Percentiles rank a stretch among this genome's conserved stretches.
Conservation (phyloP, 2,888 invertebrate species). For the Cancer borealis region DNA sequence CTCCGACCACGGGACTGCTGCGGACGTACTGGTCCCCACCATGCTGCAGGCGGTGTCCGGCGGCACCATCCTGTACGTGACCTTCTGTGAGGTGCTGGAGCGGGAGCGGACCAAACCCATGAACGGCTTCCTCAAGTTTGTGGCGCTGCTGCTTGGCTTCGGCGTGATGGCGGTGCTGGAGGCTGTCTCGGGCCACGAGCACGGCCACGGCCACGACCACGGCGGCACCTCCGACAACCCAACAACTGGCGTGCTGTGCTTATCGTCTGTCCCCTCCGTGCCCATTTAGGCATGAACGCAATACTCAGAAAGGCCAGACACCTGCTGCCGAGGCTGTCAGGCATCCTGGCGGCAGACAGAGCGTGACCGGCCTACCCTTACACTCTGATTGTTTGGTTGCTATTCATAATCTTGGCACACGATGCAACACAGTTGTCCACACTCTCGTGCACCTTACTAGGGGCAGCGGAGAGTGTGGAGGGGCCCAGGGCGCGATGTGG, state of each 20-base stretch:
- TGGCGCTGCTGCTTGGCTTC: conserved; percentile 75
- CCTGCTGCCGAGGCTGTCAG: not conserved
- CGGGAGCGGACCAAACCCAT: conserved; percentile 72
- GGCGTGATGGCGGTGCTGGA: conserved; percentile 71
- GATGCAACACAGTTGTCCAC: not conserved
- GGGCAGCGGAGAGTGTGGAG: not conserved
- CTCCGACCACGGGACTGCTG: conserved; percentile 77
- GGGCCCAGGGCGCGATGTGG: not conserved
- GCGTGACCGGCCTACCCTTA: not conserved
- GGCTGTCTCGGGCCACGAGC: conserved; percentile 64
- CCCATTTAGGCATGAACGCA: not conserved
- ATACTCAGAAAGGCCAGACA: not conserved
- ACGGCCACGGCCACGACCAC: conserved; percentile 5
- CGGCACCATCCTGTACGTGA: conserved; percentile 95
- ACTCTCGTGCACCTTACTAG: not conserved
- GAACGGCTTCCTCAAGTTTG: conserved; percentile 56
- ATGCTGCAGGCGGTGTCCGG: conserved; percentile 90
- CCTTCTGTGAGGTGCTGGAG: conserved; percentile 88
- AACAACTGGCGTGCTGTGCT: not conserved
- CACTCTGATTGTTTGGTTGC: not conserved
- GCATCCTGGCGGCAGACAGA: not conserved
- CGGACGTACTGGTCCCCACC: conserved; percentile 66
- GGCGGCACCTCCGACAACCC: not conserved
- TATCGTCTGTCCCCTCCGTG: not conserved
- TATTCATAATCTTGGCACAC: not conserved